Conservation (phyloP, 2,113 vertebrate species). For the Motacilla alba region DNA sequence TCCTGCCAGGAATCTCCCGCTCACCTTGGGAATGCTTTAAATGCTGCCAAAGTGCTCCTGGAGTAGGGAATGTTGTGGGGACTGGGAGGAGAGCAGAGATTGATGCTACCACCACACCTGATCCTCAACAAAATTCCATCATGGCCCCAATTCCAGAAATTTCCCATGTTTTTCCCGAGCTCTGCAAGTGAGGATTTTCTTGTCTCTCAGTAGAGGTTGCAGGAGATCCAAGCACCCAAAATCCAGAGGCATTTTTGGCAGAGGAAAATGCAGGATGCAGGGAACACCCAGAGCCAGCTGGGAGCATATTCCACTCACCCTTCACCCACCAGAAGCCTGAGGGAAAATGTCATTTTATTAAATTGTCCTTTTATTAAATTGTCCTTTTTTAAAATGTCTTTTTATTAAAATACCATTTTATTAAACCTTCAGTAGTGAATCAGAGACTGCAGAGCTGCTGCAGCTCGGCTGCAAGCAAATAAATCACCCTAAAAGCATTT, state of each 20-base stretch:
- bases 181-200: background rate
- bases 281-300: background rate
- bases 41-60: background rate
- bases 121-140: background rate
- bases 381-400: background rate
- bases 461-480: background rate
- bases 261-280: background rate
- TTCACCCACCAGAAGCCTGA: background rate
- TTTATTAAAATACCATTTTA: background rate
- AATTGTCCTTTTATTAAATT: background rate
- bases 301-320: background rate
- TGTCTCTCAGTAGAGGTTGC: background rate
- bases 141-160: accelerated
- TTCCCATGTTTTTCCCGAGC: accelerated
- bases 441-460: background rate
- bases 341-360: background rate
- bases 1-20: background rate
- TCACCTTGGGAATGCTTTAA: background rate
- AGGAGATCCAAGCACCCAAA: background rate
- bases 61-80: background rate
- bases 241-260: background rate
- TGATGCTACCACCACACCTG: background rate
- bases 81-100: background rate
- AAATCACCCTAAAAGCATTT: background rate
- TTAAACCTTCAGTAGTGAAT: background rate